Conservation (phyloP, 1,140 invertebrate genomes). For the Polypedilum vanderplanki region DNA sequence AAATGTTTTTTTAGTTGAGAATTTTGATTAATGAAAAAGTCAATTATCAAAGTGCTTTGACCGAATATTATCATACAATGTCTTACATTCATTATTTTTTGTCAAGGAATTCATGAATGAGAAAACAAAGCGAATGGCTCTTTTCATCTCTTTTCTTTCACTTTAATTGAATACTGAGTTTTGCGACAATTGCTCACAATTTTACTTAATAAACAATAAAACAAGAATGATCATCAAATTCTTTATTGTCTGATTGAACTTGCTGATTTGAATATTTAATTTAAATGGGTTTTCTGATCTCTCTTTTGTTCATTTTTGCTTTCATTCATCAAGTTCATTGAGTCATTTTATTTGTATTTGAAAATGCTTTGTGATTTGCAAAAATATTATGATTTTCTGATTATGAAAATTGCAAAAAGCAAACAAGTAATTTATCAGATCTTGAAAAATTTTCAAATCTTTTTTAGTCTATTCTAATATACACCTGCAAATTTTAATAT, state of each 20-base stretch:
- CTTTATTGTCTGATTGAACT: slow-evolving; percentile 18
- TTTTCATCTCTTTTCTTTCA: not conserved
- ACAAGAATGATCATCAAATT: not conserved
- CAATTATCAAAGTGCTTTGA: not conserved
- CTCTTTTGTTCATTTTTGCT: slow-evolving; percentile 18
- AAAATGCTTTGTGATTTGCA: no score
- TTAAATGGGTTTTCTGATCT: slow-evolving; percentile 3
- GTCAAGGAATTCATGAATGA: no score
- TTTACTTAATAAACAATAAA: not conserved
- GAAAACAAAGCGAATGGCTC: not conserved
- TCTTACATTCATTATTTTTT: not conserved
- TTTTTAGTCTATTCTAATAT: no score
- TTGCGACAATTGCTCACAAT: not conserved
- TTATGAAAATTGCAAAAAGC: no score
- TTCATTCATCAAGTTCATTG: not conserved
- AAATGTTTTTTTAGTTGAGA: not conserved
- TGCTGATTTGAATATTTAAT: not conserved
- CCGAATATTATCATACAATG: not conserved
- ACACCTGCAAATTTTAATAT: no score
- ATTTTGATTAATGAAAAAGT: no score
- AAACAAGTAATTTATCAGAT: no score
- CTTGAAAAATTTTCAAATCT: no score
- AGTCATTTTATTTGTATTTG: no score
- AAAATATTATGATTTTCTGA: no score
- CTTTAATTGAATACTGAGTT: not conserved